phyloP scores from a whole-genome alignment of 2,113 vertebrate species.

The Calypte anna region DNA sequence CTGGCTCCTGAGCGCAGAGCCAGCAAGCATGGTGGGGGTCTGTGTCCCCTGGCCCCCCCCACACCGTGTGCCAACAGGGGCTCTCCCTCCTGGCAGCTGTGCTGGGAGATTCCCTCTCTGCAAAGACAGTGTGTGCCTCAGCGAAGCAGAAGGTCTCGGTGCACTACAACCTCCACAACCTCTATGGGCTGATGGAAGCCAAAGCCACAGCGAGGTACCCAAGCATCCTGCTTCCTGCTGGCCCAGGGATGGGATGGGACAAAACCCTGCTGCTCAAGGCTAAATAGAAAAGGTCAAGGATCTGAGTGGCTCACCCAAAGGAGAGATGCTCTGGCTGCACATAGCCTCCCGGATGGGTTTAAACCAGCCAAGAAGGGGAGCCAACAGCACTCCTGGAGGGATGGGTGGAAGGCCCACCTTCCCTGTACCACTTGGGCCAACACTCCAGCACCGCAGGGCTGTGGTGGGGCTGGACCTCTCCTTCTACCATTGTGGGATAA shows the following conservation, averaged over 20 bases:
- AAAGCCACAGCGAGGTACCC: constrained; percentile 77
- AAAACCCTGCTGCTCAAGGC: not conserved
- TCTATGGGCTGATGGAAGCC: constrained; percentile 83
- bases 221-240: accelerated
- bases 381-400: not conserved
- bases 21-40: accelerated
- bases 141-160: constrained; percentile 69
- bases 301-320: not conserved
- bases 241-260: not conserved
- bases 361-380: not conserved
- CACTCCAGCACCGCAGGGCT: accelerated
- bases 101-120: constrained; percentile 68
- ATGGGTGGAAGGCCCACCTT: not conserved
- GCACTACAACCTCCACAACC: constrained; percentile 83
- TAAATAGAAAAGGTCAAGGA: not conserved
- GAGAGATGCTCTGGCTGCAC: not conserved
- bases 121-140: constrained; percentile 77
- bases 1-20: not conserved
- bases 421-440: not conserved
- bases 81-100: constrained; percentile 61
- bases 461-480: not conserved
- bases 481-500: not conserved
- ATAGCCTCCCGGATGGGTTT: not conserved
- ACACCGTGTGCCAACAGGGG: accelerated
- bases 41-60: not conserved